Evolutionary conservation across 2,797 vertebrate genomes (phyloP), one percentile per base, ranked within the genome.

Genomic region (Tangara arthus): DNA sequence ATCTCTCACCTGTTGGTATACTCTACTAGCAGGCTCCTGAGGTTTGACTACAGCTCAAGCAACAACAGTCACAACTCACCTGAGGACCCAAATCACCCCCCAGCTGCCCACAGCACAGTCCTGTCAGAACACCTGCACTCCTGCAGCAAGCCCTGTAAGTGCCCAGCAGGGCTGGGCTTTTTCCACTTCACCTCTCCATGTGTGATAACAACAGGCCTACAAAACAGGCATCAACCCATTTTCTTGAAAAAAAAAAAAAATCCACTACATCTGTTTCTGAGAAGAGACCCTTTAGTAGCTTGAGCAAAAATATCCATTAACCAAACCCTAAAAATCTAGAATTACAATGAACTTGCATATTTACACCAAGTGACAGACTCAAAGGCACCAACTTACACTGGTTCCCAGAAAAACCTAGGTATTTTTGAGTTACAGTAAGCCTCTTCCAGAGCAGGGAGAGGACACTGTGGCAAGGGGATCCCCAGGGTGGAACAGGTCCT

Each of bases 401-500:
- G 32, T 56, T n/a, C 76, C 69, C 71, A 73, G 52, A 66, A 82
- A 83, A 6, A 1, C 0, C 8, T 52, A 56, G 15, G 34, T 68
- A 70, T 34, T 83, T 70, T 27, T 77, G 69, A 87, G 63, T 71
- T 77, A 71, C 47, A 86, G 61, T 26, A 59, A 53, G 22, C 6
- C 21, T 61, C n/a, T 57, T 50, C 75, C 83, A 95, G 44, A 87
- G 13, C 22, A 79, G 71, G 37, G 52, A 55, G 56, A 56, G 19
- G 63, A 34, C 1, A 2, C 3, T 55, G 42, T 46, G 46, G 55
- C 9, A 2, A 53, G 27, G 15, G 4, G 1, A 35, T 26, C 35
- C 32, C 22, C 0, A 0, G 0, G 9, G 8, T 9, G 10, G 8
- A 59, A 9, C 26, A 39, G 24, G 56, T 79, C 63, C 73, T 28